Evolutionary conservation across 1,140 invertebrate species (phyloP).

Genomic region (Drosophila nebulosa): DNA sequence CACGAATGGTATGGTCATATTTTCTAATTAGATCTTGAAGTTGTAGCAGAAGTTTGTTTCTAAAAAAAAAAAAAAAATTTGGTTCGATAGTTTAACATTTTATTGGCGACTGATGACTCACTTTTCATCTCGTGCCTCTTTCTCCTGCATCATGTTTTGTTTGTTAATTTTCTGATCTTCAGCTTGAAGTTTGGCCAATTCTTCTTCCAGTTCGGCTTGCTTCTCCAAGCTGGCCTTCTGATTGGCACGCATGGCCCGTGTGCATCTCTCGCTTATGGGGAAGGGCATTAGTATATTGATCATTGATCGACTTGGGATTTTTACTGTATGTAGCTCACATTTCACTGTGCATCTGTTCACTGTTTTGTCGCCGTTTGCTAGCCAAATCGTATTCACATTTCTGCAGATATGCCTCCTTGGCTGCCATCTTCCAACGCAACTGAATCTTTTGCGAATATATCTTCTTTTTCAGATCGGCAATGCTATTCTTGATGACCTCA

Average conservation of each 20-base stretch:
- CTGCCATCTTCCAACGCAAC: neutral
- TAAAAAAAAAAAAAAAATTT: too few species aligned
- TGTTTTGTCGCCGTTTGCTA: constrained; percentile 24
- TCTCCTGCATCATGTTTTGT: constrained; percentile 7
- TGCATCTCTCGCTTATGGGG: constrained; percentile 29
- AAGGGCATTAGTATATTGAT: neutral
- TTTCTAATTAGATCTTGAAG: constrained; percentile 47
- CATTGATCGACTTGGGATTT: constrained; percentile 8
- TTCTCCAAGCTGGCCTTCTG: constrained; percentile 34
- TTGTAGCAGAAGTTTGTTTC: constrained; percentile 48
- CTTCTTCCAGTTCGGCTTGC: constrained; percentile 17
- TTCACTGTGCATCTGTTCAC: constrained; percentile 32
- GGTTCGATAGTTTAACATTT: too few species aligned
- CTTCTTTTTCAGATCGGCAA: constrained; percentile 12
- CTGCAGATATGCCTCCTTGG: constrained; percentile 18
- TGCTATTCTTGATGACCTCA: constrained; percentile 6
- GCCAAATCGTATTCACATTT: constrained; percentile 17
- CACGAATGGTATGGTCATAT: constrained; percentile 47
- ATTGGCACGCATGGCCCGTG: constrained; percentile 10
- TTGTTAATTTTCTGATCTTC: neutral
- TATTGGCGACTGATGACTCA: constrained; percentile 16
- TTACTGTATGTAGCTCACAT: constrained; percentile 34
- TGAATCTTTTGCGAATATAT: constrained; percentile 11
- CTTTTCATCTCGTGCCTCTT: constrained; percentile 42
- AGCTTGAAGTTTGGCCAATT: neutral